phyloP scores from a whole-genome alignment of 1,140 invertebrate species.

The Chrysomallon squamiferum region DNA sequence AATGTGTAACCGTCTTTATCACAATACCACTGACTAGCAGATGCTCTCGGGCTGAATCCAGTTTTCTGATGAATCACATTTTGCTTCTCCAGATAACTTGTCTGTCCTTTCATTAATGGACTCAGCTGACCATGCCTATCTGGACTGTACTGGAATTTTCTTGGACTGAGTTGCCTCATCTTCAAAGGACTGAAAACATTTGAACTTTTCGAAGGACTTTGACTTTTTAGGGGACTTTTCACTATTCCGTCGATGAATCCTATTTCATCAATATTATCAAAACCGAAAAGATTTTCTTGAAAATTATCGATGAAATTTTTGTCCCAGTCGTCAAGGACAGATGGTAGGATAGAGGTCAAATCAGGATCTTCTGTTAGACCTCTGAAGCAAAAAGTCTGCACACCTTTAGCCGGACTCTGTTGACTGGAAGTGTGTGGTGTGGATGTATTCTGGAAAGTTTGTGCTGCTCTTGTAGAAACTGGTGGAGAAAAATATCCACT shows the following conservation, averaged over 20 bases:
- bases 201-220: constrained; percentile 19
- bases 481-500: constrained; percentile 29
- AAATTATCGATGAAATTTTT: constrained; percentile 38
- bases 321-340: constrained; percentile 35
- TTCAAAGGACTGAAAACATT: background rate
- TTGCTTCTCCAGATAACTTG: too few species aligned
- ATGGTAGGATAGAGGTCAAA: too few species aligned
- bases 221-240: constrained; percentile 21
- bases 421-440: background rate
- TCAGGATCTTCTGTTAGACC: background rate
- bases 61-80: too few species aligned
- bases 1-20: too few species aligned
- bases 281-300: constrained; percentile 39
- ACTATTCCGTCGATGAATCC: constrained; percentile 25
- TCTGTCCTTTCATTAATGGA: too few species aligned
- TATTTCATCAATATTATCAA: constrained; percentile 27
- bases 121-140: too few species aligned
- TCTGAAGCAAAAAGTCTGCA: constrained; percentile 13
- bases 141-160: too few species aligned
- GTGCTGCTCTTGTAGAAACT: too few species aligned
- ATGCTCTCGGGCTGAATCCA: too few species aligned
- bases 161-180: too few species aligned
- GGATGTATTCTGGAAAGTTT: too few species aligned
- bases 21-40: too few species aligned
- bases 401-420: constrained; percentile 4